A percentile compares a stretch with the other conserved stretches of the same genome.
phyloP scores from a whole-genome alignment of 2,113 vertebrate species.

The Diglossa brunneiventris region DNA sequence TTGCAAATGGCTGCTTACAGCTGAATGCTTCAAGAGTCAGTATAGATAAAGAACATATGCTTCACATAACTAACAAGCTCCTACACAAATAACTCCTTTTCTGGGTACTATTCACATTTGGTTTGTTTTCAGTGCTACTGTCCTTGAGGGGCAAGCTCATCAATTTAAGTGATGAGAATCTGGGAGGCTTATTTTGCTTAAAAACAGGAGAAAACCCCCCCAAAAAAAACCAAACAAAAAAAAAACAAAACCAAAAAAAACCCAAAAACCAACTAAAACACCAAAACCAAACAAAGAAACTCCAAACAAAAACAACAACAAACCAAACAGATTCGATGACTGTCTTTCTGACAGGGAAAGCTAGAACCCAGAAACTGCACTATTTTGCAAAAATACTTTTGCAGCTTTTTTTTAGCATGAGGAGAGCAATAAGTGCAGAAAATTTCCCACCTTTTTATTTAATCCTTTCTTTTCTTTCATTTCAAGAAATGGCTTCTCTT shows the following conservation, averaged over 20 bases:
- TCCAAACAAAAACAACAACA: background rate
- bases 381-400: background rate
- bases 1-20: background rate
- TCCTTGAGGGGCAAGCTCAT: background rate
- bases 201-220: background rate
- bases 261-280: background rate
- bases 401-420: background rate
- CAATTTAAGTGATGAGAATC: background rate
- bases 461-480: background rate
- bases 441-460: background rate
- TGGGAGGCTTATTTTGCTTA: background rate
- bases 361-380: background rate
- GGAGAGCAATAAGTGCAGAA: background rate
- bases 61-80: background rate
- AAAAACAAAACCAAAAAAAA: too few relatives aligned
- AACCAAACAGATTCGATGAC: rapidly evolving
- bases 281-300: background rate
- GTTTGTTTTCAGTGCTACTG: background rate
- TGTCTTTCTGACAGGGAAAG: background rate
- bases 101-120: background rate
- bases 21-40: background rate
- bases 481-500: background rate
- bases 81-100: background rate
- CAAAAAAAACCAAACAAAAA: too few relatives aligned
- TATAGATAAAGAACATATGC: background rate